phyloP scores from a whole-genome alignment of 1,140 invertebrate genomes.

The Drosophila simulans region DNA sequence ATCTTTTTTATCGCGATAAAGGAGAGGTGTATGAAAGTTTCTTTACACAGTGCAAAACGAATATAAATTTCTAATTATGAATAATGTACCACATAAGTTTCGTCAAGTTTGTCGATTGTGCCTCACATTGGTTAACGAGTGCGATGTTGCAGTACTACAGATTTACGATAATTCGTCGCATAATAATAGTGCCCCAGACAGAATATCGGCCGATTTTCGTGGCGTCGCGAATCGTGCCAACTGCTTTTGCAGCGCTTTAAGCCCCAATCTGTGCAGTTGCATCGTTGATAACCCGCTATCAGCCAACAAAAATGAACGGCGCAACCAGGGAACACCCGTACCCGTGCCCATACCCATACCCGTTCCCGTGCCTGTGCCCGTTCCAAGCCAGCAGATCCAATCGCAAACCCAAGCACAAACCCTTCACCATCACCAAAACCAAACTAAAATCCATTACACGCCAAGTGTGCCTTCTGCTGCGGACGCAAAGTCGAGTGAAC shows the following conservation, averaged over 20 bases:
- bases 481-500: slow-evolving; percentile 41
- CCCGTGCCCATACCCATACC: background rate
- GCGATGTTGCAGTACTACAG: slow-evolving; percentile 82
- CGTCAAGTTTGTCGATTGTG: slow-evolving; percentile 86
- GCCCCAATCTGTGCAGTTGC: slow-evolving; percentile 57
- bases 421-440: slow-evolving; percentile 34
- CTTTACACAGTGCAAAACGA: slow-evolving; percentile 43
- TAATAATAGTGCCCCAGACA: slow-evolving; percentile 41
- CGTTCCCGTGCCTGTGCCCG: slow-evolving; percentile 14
- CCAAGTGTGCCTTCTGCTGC: slow-evolving; percentile 65
- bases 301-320: slow-evolving; percentile 55
- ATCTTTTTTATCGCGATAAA: slow-evolving; percentile 67
- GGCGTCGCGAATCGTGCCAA: slow-evolving; percentile 35
- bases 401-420: slow-evolving; percentile 37
- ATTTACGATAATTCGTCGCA: slow-evolving; percentile 72
- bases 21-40: slow-evolving; percentile 42
- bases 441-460: slow-evolving; percentile 55
- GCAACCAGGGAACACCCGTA: slow-evolving; percentile 1
- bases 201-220: slow-evolving; percentile 34
- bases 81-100: slow-evolving; percentile 86
- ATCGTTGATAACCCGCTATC: slow-evolving; percentile 69
- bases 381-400: slow-evolving; percentile 49
- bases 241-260: slow-evolving; percentile 60
- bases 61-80: slow-evolving; percentile 84
- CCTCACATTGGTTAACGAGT: slow-evolving; percentile 79